A percentile compares a stretch with the other conserved stretches of the same genome.
phyloP scores from a whole-genome alignment of 2,888 invertebrate species.

The Drosophila ochracea region DNA sequence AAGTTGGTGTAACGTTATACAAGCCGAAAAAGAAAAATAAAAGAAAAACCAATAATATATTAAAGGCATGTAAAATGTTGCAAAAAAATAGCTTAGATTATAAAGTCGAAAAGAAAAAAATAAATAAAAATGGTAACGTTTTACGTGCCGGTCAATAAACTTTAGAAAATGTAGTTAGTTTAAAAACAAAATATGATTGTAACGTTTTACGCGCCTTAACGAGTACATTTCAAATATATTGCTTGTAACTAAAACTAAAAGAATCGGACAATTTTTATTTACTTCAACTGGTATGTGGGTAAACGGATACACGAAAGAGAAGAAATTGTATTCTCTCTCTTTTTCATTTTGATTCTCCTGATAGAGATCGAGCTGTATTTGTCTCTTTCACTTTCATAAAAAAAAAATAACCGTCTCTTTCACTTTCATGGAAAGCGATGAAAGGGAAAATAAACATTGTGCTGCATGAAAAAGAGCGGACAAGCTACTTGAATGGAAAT shows the following conservation, averaged over 20 bases:
- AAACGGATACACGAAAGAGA: not conserved
- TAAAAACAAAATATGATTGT: conserved; percentile 26
- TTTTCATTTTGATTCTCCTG: conserved; percentile 15
- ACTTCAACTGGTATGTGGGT: not conserved
- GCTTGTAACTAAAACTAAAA: not conserved
- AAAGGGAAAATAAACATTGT: not conserved
- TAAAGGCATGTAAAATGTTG: conserved; percentile 70
- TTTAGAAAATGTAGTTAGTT: not conserved
- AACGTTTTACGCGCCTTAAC: conserved; percentile 72
- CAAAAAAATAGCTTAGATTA: conserved; percentile 19
- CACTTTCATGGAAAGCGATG: conserved; percentile 11
- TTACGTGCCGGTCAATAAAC: conserved; percentile 29
- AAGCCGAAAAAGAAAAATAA: conserved; percentile 25
- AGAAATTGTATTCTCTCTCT: conserved; percentile 18
- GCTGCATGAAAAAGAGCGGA: not conserved
- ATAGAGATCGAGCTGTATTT: conserved; percentile 8
- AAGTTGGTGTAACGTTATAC: conserved; percentile 59
- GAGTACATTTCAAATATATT: conserved; percentile 17
- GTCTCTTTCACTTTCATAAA: conserved; percentile 36
- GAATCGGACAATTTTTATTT: conserved; percentile 8
- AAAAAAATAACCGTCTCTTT: conserved; percentile 22
- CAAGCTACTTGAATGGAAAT: not conserved
- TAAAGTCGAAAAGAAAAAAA: not conserved
- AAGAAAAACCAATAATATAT: conserved; percentile 15
- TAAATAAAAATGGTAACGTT: conserved; percentile 17